Percentiles rank a stretch among this genome's conserved stretches.
These are phyloP conservation scores for Chrysomallon squamiferum DNA, from an alignment of 1,140 invertebrate species.

Conservation along the genomic window DNA sequence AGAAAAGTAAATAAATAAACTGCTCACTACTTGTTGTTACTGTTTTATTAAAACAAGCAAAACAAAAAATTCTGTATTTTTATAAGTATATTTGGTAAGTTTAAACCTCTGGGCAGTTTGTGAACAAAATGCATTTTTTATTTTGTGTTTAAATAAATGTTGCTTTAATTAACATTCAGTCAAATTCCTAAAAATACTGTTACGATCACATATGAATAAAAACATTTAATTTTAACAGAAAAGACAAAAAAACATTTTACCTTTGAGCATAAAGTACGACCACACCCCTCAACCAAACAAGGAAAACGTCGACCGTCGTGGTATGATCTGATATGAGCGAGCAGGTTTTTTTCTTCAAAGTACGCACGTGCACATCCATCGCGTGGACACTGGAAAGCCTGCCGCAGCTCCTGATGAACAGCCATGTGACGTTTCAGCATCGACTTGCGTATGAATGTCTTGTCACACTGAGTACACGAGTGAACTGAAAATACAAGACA, in stretches of 20 bases:
- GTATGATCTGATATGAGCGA: constrained; percentile 32
- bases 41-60: no score
- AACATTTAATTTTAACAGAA: no score
- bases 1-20: no score
- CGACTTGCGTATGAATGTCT: constrained; percentile 21
- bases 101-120: no score
- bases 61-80: no score
- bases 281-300: constrained; percentile 29
- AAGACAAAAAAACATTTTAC: constrained; percentile 11
- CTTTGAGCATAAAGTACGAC: constrained; percentile 24
- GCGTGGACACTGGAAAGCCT: constrained; percentile 26
- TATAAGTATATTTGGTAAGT: no score
- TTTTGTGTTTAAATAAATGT: no score
- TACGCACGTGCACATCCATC: constrained; percentile 34
- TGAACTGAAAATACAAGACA: constrained; percentile 20
- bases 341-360: constrained; percentile 28
- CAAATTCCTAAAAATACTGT: no score
- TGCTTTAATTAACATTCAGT: no score
- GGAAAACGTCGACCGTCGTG: constrained; percentile 30
- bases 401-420: constrained; percentile 19
- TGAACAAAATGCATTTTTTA: no score
- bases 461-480: constrained; percentile 22
- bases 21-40: no score
- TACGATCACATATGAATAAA: no score
- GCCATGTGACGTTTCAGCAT: constrained; percentile 26